A percentile compares a stretch with the other conserved stretches of the same genome.
Conservation (phyloP, 1,140 invertebrate species). For the Notospermus geniculatus region DNA sequence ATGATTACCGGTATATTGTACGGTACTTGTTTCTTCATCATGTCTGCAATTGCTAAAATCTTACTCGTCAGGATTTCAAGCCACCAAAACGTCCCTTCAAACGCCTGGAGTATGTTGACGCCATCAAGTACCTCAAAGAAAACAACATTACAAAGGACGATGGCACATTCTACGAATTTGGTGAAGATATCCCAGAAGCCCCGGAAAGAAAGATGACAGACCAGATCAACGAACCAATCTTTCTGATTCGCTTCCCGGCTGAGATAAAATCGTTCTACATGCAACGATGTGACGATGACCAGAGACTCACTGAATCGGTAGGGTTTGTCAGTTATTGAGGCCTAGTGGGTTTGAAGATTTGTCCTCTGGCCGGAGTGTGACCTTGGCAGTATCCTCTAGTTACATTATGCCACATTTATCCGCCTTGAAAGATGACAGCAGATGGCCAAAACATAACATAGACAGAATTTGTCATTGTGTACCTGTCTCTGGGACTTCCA, state of each 20-base stretch:
- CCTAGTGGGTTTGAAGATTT: too few species aligned
- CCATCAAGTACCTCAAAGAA: conserved; percentile 88
- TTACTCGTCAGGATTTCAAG: conserved; percentile 69
- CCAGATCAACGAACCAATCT: conserved; percentile 91
- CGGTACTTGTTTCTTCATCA: too few species aligned
- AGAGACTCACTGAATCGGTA: conserved; percentile 89
- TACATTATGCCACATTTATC: too few species aligned
- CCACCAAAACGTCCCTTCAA: conserved; percentile 86
- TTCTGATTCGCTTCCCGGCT: conserved; percentile 90
- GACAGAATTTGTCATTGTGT: too few species aligned
- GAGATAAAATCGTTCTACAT: conserved; percentile 99
- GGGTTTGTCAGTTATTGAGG: too few species aligned
- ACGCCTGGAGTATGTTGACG: conserved; percentile 92
- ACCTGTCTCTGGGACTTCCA: too few species aligned
- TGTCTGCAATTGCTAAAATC: conserved; percentile 11
- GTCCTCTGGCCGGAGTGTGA: too few species aligned
- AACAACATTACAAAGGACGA: conserved; percentile 97
- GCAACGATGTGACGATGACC: conserved; percentile 82
- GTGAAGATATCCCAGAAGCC: conserved; percentile 99
- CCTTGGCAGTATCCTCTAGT: too few species aligned
- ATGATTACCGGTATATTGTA: too few species aligned
- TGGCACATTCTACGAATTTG: conserved; percentile 95
- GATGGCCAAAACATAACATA: too few species aligned
- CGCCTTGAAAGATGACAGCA: too few species aligned
- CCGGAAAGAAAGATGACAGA: conserved; percentile 99